Base-by-base conservation (phyloP, 2,797 vertebrate species). In the Xenopus petersii region DNA sequence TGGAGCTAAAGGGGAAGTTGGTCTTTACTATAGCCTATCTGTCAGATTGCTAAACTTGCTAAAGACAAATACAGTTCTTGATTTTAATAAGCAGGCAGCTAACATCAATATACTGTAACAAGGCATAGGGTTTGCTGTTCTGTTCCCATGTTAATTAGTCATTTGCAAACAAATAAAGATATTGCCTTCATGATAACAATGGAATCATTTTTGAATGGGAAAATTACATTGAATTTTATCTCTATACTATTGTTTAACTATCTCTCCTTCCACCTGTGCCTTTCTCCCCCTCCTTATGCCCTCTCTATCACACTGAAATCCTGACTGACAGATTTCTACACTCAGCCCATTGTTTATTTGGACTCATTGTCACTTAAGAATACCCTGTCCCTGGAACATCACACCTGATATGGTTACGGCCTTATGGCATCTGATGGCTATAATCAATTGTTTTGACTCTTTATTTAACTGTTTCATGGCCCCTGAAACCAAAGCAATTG, bases 321-420 rank as follows among this genome's bases (percentile, higher is more conserved):
- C 71, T 73, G 60, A 78, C 51, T 58, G 75, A 78, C 70, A 73
- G 17, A 51, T 62, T 55, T 21, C 75, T 67, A 54, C 26, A 54
- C n/a, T 30, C 47, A 55, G n/a, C 49, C 69, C 46, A 68, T 73
- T 78, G 70, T 73, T 49, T 64, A 55, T 46, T 16, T 48, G 36
- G 17, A 24, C 64, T 73, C 75, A 78, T 73, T 73, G 70, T 72
- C 70, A 72, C 47, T 62, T 62, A 77, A 77, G 70, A 72, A 77
- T 72, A 49, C n/a, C 69, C 46, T 61, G 58, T 68, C 64, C 70
- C 75, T 72, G 75, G 13, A 30, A 73, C 30, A 63, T 69, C 75
- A 64, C 75, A 73, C 75, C 70, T 78, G 59, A 69, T 58, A 64
- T 62, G 58, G 62, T 62, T 55, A 66, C 69, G 61, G 42, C 48